Base-by-base conservation (phyloP, 1,140 invertebrate species). In the Scaptomyza montana region DNA sequence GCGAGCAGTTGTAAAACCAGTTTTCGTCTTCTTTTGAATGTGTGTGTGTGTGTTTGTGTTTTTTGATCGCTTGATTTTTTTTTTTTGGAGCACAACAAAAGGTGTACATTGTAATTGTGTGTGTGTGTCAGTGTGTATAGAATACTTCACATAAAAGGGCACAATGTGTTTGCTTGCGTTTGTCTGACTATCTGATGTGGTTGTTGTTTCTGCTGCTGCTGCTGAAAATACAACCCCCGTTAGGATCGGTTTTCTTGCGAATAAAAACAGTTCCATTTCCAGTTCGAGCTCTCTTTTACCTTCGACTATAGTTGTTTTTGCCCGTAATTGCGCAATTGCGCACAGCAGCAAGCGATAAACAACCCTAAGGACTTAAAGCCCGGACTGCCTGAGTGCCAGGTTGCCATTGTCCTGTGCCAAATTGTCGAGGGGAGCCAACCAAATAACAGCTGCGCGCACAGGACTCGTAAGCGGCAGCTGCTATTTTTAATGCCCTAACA, bases 251-350 rank as follows among this genome's bases (percentile, higher is more conserved):
- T 61, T 60, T 39, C 56, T 72, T 56, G 76, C 76, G 43, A 77
- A 66, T 74, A 74, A 80, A 68, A 77, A 63, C 69, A 75, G 51
- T 61, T 82, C 47, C 54, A 69, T 49, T 86, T 76, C 67, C 63
- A 74, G 55, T 62, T 51, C 16, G n/a, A 12, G 51, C 45, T 77
- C 65, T 25, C 50, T 49, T 41, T 43, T n/a, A 43, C 12, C 2
- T 43, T 43, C 3, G 12, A 43, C n/a, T 51, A 21, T 21, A 61
- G 57, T 61, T 56, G 68, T 56, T 59, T 41, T 68, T 49, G 49
- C 54, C 54, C 70, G 71, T 77, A 86, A 86, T 89, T 87, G 82
- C 84, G 79, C 84, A 87, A 87, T 87, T 89, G 84, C 72, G 73
- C 77, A 43, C 8, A 43, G 57, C 65, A 62, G 54, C 59, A 67